Evolutionary conservation across 2,797 vertebrate species (phyloP).

Genomic region (Pseudocheirus occidentalis): DNA sequence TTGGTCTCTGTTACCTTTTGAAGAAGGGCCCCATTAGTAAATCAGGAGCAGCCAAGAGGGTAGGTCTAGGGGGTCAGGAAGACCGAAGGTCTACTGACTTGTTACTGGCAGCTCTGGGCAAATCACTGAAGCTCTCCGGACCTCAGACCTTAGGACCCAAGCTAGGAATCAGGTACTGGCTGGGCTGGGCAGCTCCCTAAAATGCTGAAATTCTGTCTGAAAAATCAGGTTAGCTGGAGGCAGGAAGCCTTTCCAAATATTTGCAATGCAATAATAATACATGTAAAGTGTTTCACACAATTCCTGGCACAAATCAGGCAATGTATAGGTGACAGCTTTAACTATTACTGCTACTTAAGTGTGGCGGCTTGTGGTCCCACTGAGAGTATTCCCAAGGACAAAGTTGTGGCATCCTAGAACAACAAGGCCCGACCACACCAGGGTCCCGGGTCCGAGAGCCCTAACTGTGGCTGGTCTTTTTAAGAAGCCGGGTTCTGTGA

Average conservation of each 20-base stretch:
- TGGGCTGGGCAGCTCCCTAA: neutral
- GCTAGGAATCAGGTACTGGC: neutral
- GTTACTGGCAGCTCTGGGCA: too few relatives aligned
- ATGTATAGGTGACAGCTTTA: neutral
- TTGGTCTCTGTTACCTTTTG: neutral
- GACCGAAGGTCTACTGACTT: neutral
- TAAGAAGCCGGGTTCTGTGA: neutral
- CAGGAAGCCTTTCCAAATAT: neutral
- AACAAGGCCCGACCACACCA: neutral
- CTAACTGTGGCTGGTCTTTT: too few relatives aligned
- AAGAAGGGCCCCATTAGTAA: neutral
- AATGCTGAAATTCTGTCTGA: neutral
- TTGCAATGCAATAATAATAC: neutral
- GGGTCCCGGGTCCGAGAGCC: neutral
- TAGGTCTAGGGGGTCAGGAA: neutral
- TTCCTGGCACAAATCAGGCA: neutral
- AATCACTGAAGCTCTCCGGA: neutral
- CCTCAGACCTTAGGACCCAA: neutral
- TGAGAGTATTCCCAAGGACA: neutral
- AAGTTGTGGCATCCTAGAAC: too few relatives aligned
- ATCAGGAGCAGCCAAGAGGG: neutral
- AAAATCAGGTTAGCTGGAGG: neutral
- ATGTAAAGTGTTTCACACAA: neutral
- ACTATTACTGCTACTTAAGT: neutral
- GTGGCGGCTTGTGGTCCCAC: neutral